Conservation (phyloP, 2,888 invertebrate species). For the Ceraclea dissimilis region DNA sequence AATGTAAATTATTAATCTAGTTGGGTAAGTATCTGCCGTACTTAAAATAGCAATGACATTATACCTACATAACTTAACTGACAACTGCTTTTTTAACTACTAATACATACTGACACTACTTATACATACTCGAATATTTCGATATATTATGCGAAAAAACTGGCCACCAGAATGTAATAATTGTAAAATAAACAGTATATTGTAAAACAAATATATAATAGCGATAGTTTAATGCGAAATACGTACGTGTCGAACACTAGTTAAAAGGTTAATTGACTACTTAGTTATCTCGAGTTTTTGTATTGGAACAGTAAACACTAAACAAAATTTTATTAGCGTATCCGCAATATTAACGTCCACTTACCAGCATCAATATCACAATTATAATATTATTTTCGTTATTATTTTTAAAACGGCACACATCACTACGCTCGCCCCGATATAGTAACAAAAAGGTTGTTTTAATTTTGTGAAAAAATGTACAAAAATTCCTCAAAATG, state of each 20-base stretch:
- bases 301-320: slow-evolving; percentile 6
- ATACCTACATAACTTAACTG: background rate
- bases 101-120: background rate
- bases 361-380: slow-evolving; percentile 20
- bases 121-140: background rate
- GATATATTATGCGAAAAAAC: background rate
- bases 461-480: slow-evolving; percentile 7
- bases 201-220: background rate
- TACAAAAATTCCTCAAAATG: slow-evolving; percentile 13
- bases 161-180: background rate
- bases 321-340: background rate
- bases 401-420: slow-evolving; percentile 5
- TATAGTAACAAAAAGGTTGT: background rate
- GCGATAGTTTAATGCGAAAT: slow-evolving; percentile 1
- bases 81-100: background rate
- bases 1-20: slow-evolving; percentile 4
- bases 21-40: slow-evolving; percentile 16
- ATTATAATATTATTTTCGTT: slow-evolving; percentile 4
- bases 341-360: background rate
- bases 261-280: slow-evolving; percentile 52
- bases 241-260: slow-evolving; percentile 30
- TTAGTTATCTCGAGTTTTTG: slow-evolving; percentile 27
- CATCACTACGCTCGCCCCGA: background rate
- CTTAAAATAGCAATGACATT: slow-evolving; percentile 21
- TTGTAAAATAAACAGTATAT: background rate